Evolutionary conservation across 2,797 vertebrate genomes (phyloP), one percentile per base, ranked within the genome.

Genomic region (Coluber constrictor): DNA sequence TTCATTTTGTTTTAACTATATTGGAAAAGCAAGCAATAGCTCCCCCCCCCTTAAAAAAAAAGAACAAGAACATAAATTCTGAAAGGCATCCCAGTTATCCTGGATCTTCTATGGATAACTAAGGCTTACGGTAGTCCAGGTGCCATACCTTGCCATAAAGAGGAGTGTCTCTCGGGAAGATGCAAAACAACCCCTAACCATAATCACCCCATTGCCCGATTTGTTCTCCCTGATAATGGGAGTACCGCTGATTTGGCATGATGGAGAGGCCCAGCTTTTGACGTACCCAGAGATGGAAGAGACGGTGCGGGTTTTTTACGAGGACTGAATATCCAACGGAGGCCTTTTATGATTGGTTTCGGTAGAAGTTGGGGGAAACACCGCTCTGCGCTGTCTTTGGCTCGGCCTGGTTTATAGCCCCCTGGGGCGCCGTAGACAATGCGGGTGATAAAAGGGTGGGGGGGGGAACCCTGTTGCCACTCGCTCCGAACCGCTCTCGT

Each of bases 341-440:
- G 90, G 86, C 55, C 66, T 91, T 91, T 93, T 93, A 93, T 12
- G 16, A 87, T 90, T 61, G 3, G 92, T 70, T 90, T 66, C 59
- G 4, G 79, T 4, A 86, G 79, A 66, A 87, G 63, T 88, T 83
- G 74, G 61, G 87, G 57, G 47, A 86, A 86, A 79, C 4, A 18
- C 37, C 9, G 27, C 37, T 32, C 29, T 2, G 23, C 29, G 90
- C 63, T 88, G 63, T 88, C 63, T 16, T 51, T 83, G 90, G 90
- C 92, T 54, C 54, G 27, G 92, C 51, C 47, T 91, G 32, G 56
- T 93, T 93, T 89, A 93, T 63, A 8, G 54, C 47, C 47, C 92
- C 86, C 66, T 86, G 10, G 87, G 66, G 90, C 25, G 8, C 86
- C n/a, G 6, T 63, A 59, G 86, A 89, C 86, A 87, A 88, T 12